Base-by-base conservation (phyloP, 2,797 vertebrate species). In the Neosilurus hyrtlii region DNA sequence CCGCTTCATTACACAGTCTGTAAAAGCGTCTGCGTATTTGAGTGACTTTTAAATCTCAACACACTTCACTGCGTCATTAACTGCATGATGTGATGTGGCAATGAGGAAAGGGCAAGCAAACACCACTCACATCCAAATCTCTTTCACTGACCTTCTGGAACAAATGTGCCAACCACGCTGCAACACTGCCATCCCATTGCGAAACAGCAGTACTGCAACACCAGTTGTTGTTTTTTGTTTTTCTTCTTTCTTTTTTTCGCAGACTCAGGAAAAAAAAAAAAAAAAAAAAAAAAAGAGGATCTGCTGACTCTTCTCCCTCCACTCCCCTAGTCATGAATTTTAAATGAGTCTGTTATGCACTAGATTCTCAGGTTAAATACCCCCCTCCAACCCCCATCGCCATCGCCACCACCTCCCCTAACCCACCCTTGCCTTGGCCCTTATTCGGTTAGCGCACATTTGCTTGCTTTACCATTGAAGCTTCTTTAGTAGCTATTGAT, bases 51-150 rank as follows among this genome's bases (percentile, higher is more conserved):
- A 86, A 84, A 82, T 82, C 83, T 85, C 73, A 83, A 81, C 85
- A 82, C 86, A 87, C 86, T 83, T 86, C 80, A 84, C 81, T 84
- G 85, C 86, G 80, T 87, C 88, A 85, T 89, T 89, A 87, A 87
- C 82, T 86, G 84, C 79, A 86, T 87, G 85, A 87, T 89, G 83
- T 84, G 83, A 71, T 85, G 70, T 83, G 75, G 85, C 80, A 80
- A 84, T 24, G 54, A 81, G 82, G 76, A 89, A 86, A 86, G 86
- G 88, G 85, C 88, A 86, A 86, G 72, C 82, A 86, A 86, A 86
- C 84, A 80, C 83, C 79, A 30, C 79, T 82, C 76, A 86, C 86
- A 81, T 87, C 85, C 77, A 79, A 74, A 70, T 85, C 85, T 82
- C 86, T 85, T 86, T 85, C 68, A 83, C 86, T 86, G 86, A 88